Evolutionary conservation across 2,797 vertebrate species (phyloP).

Genomic region (Cossypha dichroa): DNA sequence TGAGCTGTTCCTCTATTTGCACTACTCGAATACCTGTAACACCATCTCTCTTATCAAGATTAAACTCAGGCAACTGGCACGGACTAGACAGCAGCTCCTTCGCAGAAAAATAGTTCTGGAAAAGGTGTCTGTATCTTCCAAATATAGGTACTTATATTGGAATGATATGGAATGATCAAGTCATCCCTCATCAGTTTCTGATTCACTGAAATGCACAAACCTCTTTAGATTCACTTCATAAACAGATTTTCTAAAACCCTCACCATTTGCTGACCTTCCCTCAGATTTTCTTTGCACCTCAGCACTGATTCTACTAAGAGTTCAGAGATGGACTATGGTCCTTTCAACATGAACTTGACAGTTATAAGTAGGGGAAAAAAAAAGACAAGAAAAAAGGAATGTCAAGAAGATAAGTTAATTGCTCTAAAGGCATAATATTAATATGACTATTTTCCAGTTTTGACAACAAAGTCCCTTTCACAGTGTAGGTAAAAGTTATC

Average conservation of each 20-base stretch:
- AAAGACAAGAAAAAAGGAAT: accelerated
- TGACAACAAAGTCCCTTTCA: background rate
- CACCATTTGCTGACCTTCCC: background rate
- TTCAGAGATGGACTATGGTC: background rate
- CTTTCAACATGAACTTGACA: background rate
- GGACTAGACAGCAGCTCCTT: background rate
- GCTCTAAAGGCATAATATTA: background rate
- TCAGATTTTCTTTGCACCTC: background rate
- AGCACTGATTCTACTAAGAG: background rate
- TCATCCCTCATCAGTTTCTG: background rate
- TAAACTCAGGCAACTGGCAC: background rate
- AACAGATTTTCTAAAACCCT: background rate
- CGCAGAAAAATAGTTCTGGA: background rate
- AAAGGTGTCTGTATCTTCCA: background rate
- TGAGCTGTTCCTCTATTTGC: background rate
- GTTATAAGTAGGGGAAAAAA: accelerated
- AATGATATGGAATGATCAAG: background rate
- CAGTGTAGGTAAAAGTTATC: background rate
- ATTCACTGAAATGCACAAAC: background rate
- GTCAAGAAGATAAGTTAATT: background rate
- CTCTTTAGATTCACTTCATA: background rate
- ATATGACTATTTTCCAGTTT: background rate
- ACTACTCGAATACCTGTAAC: background rate
- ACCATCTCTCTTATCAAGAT: background rate
- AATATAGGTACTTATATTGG: background rate